Evolutionary conservation across 2,797 vertebrate species (phyloP).

Genomic region (Graptemys geographica): DNA sequence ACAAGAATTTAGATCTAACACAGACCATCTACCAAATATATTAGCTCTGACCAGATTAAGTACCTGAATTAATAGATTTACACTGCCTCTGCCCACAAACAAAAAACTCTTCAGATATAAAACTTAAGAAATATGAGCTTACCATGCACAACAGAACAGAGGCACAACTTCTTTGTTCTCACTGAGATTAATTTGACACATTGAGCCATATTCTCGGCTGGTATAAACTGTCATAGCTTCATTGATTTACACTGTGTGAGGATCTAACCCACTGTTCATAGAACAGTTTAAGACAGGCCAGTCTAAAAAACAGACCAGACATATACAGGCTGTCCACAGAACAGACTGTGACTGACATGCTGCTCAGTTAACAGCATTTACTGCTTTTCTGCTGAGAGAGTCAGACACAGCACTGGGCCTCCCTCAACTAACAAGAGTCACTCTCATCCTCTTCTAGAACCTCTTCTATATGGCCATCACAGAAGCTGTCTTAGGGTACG

Average conservation of each 20-base stretch:
- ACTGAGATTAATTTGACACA: background rate
- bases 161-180: background rate
- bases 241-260: background rate
- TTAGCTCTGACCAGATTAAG: conserved; percentile 49
- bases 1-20: conserved; percentile 48
- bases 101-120: background rate
- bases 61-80: conserved; percentile 41
- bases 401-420: background rate
- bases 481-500: too few species aligned
- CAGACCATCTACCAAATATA: conserved; percentile 41
- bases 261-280: background rate
- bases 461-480: too few species aligned
- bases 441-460: too few species aligned
- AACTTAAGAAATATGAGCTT: background rate
- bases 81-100: background rate
- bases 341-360: background rate
- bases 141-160: background rate
- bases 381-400: background rate
- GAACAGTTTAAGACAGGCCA: background rate
- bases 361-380: background rate
- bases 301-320: background rate
- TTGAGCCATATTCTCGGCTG: background rate
- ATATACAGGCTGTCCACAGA: background rate
- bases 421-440: background rate
- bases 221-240: background rate